phyloP scores from a whole-genome alignment of 2,888 invertebrate species.

The Nomada ferruginata region DNA sequence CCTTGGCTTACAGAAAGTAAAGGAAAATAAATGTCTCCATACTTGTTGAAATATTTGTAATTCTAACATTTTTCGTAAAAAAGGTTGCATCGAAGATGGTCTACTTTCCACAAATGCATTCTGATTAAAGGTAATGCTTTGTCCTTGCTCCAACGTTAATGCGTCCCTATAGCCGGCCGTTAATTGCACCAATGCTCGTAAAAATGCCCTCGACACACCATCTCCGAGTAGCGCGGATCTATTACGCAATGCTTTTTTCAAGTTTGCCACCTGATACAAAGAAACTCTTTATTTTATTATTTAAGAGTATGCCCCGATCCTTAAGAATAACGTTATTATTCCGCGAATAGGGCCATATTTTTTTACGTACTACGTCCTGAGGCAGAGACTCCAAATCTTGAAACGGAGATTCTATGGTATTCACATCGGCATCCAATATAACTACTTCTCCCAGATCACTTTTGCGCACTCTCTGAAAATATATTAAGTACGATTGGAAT shows the following conservation, averaged over 20 bases:
- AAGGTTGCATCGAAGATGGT: slow-evolving; percentile 93
- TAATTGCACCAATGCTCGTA: slow-evolving; percentile 95
- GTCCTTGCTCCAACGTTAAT: slow-evolving; percentile 90
- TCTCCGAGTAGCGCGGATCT: slow-evolving; percentile 93
- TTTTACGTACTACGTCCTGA: slow-evolving; percentile 91
- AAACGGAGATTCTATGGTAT: slow-evolving; percentile 93
- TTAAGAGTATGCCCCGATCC: slow-evolving; percentile 57
- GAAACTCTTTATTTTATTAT: slow-evolving; percentile 72
- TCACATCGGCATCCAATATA: slow-evolving; percentile 96
- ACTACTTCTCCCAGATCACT: slow-evolving; percentile 97
- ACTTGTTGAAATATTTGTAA: slow-evolving; percentile 98
- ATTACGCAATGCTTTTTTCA: slow-evolving; percentile 91
- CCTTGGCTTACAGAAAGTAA: neutral
- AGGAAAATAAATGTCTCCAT: neutral
- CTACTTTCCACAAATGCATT: slow-evolving; percentile 95
- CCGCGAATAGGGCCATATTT: slow-evolving; percentile 21
- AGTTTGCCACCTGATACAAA: slow-evolving; percentile 87
- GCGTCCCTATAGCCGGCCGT: slow-evolving; percentile 98
- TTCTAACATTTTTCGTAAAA: slow-evolving; percentile 95
- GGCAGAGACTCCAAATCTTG: slow-evolving; percentile 96
- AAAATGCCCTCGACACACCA: slow-evolving; percentile 96
- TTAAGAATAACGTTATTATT: slow-evolving; percentile 42
- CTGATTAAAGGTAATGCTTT: slow-evolving; percentile 92
- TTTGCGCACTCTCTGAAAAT: slow-evolving; percentile 89
- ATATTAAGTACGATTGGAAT: slow-evolving; percentile 30